Base-by-base conservation (phyloP, 2,113 vertebrate species). In the Hippocampus zosterae region DNA sequence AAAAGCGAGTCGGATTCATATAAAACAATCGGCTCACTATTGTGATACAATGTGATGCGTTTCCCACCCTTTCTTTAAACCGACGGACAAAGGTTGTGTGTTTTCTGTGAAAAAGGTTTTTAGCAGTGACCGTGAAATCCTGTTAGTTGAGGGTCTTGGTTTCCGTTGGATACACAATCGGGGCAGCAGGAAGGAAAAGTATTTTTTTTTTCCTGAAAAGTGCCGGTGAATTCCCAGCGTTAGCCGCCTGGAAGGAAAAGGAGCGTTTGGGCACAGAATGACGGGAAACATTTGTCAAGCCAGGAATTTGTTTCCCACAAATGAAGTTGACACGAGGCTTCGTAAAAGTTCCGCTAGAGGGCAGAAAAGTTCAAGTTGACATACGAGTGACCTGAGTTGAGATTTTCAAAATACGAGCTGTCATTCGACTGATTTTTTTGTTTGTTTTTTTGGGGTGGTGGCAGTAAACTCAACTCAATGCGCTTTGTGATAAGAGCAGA, bases 141-240 rank as follows among this genome's bases (percentile, higher is more conserved):
- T 83, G 86, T 87, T 87, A 86, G 9, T 68, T 13, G 67, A 77
- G 75, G 68, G 78, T 72, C 79, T 82, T 76, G 73, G 81, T 78
- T 73, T 87, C 79, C 69, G 71, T 75, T 78, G 59, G 70, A 63
- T 59, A 73, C 80, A 89, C 85, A 91, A 88, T 83, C 40, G 81
- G 67, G 76, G 65, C 21, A 33, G 19, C 52, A 81, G 91, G 89
- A 89, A 91, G 91, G 89, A 91, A 88, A 90, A 84, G 84, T 63
- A 21, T 23, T 33, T 81, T 84, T 79, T n/a, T 53, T 53, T 33
- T 81, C 83, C 87, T 87, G 86, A 90, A 90, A 61, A 61, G 29
- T 71, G 77, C 65, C 11, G 3, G 15, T 68, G 64, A 27, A 25
- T 71, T 79, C 62, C 71, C 77, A 62, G 78, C 72, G 61, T 9